These are phyloP conservation scores for Caenorhabditis imperialis DNA, from an alignment of 2,888 invertebrate genomes.

Conservation along the genomic window DNA sequence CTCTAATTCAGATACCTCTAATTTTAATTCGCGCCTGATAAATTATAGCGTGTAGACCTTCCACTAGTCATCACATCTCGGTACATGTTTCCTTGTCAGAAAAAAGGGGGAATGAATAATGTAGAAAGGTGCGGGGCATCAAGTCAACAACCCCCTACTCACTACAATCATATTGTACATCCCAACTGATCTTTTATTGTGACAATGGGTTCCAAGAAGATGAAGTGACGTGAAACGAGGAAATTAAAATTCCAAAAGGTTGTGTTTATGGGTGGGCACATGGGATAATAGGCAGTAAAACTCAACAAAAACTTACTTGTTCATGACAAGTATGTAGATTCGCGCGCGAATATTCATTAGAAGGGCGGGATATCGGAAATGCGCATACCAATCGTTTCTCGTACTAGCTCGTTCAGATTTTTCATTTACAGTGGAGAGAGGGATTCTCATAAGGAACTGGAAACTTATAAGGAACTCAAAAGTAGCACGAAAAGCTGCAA, in stretches of 20 bases:
- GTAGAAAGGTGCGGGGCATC: constrained; percentile 14
- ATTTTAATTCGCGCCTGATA: no score
- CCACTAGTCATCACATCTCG: constrained; percentile 26
- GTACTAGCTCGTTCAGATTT: constrained; percentile 13
- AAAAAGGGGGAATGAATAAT: constrained; percentile 24
- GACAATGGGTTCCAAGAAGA: no score
- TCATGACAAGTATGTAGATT: constrained; percentile 42
- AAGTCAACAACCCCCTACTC: constrained; percentile 43
- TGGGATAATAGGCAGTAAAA: no score
- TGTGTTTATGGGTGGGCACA: no score
- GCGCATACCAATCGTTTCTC: constrained; percentile 47
- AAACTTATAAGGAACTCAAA: no score
- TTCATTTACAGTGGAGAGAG: constrained; percentile 7
- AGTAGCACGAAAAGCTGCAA: no score
- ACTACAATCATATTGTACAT: no score
- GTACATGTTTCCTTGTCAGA: constrained; percentile 18
- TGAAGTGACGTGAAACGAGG: no score
- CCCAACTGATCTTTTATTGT: no score
- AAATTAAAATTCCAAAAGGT: no score
- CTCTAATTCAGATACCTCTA: no score
- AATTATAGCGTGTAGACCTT: background rate
- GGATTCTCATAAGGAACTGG: background rate
- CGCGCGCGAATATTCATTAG: constrained; percentile 44
- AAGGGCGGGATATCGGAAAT: constrained; percentile 42
- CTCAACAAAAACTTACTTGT: no score